Percentiles rank a stretch among this genome's conserved stretches.
phyloP scores from a whole-genome alignment of 2,888 invertebrate species.

The Ditylenchus weischeri region DNA sequence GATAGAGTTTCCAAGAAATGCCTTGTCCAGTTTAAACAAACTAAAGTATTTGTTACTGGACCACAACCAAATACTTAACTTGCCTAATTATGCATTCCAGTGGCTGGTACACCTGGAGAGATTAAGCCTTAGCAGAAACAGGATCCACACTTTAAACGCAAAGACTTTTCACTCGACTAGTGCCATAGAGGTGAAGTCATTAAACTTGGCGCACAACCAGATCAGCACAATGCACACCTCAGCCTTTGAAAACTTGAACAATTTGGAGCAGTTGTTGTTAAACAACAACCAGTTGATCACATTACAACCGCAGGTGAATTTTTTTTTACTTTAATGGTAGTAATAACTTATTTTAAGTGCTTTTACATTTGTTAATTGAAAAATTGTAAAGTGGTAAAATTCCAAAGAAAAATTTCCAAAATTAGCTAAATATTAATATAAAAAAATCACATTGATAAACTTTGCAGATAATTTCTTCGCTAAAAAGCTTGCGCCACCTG shows the following conservation, averaged over 20 bases:
- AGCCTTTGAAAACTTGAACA: slow-evolving; percentile 32
- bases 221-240: slow-evolving; percentile 37
- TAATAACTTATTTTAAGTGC: too few species aligned
- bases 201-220: slow-evolving; percentile 49
- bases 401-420: too few species aligned
- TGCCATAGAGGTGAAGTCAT: slow-evolving; percentile 38
- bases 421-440: too few species aligned
- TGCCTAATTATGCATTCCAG: slow-evolving; percentile 76
- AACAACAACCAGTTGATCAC: slow-evolving; percentile 29
- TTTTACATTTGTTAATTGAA: too few species aligned
- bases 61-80: slow-evolving; percentile 80
- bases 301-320: slow-evolving; percentile 25
- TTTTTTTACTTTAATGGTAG: too few species aligned
- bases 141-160: slow-evolving; percentile 45
- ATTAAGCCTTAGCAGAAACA: slow-evolving; percentile 56
- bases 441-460: neutral
- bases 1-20: slow-evolving; percentile 74
- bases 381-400: too few species aligned
- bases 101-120: slow-evolving; percentile 63
- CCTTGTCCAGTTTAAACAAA: slow-evolving; percentile 73
- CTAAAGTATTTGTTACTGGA: slow-evolving; percentile 84
- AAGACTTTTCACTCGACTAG: slow-evolving; percentile 46
- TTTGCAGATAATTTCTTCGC: slow-evolving; percentile 20
- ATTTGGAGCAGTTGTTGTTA: slow-evolving; percentile 32
- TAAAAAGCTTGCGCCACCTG: slow-evolving; percentile 26